phyloP scores from a whole-genome alignment of 53 echinoderm and acorn worm species.

The Zoroaster sp. region DNA sequence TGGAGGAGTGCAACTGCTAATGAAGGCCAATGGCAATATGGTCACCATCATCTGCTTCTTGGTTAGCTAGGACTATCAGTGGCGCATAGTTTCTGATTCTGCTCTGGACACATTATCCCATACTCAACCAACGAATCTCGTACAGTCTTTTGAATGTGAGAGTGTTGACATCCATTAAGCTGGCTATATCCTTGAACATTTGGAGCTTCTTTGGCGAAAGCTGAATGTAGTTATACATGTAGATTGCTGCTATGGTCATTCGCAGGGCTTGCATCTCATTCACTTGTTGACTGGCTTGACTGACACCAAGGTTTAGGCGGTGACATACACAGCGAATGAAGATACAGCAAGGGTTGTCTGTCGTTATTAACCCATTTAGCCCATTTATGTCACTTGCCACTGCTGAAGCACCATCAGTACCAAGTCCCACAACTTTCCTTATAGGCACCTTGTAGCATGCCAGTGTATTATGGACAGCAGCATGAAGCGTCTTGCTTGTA shows the following conservation, averaged over 20 bases:
- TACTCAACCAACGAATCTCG: slow-evolving; percentile 7
- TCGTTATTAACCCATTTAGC: background rate
- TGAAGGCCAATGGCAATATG: slow-evolving; percentile 9
- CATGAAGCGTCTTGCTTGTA: background rate
- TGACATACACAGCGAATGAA: slow-evolving; percentile 22
- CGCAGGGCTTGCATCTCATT: background rate
- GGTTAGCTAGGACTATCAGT: background rate
- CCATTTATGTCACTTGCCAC: slow-evolving; percentile 4
- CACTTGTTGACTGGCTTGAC: slow-evolving; percentile 1
- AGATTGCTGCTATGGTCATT: background rate
- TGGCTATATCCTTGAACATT: slow-evolving; percentile 20
- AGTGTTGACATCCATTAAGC: background rate
- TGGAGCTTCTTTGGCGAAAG: background rate
- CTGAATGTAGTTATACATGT: slow-evolving; percentile 3
- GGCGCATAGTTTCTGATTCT: background rate
- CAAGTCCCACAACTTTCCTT: background rate
- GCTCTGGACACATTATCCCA: background rate
- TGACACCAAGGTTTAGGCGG: slow-evolving; percentile 16
- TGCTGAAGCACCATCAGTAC: background rate
- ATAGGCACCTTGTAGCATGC: background rate
- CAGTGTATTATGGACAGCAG: background rate
- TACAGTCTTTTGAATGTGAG: background rate
- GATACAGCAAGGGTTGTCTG: background rate
- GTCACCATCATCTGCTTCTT: slow-evolving; percentile 25
- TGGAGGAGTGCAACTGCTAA: slow-evolving; percentile 26